A percentile compares a stretch with the other conserved stretches of the same genome.
phyloP scores from a whole-genome alignment of 2,888 invertebrate genomes.

The Orchesella flavescens region DNA sequence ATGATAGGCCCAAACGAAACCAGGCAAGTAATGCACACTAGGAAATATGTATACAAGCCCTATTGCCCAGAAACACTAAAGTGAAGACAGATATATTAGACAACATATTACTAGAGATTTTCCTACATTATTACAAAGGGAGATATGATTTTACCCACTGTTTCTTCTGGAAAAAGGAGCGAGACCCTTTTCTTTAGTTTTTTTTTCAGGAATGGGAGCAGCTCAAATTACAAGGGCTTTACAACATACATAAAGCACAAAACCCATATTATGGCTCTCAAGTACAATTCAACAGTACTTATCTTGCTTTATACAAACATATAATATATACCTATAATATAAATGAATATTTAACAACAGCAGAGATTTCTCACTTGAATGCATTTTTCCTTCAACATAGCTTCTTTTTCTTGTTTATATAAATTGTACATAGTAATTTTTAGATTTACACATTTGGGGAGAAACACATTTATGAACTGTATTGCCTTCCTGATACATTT shows the following conservation, averaged over 20 bases:
- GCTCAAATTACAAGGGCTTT: slow-evolving; percentile 58
- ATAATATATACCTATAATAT: no score
- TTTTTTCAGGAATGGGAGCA: slow-evolving; percentile 57
- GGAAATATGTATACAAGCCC: slow-evolving; percentile 42
- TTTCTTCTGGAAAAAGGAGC: slow-evolving; percentile 32
- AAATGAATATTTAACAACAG: not conserved
- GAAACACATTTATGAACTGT: no score
- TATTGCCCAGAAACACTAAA: slow-evolving; percentile 24
- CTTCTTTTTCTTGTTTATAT: slow-evolving; percentile 1
- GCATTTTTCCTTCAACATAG: not conserved
- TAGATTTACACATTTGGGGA: slow-evolving; percentile 19
- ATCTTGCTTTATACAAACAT: no score
- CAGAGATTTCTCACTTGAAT: slow-evolving; percentile 31
- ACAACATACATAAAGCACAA: not conserved
- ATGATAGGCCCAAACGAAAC: not conserved
- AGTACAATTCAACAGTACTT: no score
- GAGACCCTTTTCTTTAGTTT: slow-evolving; percentile 33
- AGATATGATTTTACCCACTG: slow-evolving; percentile 36
- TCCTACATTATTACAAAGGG: slow-evolving; percentile 33
- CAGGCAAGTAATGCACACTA: slow-evolving; percentile 22
- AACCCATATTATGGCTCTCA: not conserved
- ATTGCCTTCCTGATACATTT: no score
- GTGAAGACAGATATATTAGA: slow-evolving; percentile 55
- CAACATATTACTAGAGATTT: slow-evolving; percentile 23
- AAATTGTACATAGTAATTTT: slow-evolving; percentile 35